phyloP scores from a whole-genome alignment of 2,888 invertebrate species.

The Aromia moschata region DNA sequence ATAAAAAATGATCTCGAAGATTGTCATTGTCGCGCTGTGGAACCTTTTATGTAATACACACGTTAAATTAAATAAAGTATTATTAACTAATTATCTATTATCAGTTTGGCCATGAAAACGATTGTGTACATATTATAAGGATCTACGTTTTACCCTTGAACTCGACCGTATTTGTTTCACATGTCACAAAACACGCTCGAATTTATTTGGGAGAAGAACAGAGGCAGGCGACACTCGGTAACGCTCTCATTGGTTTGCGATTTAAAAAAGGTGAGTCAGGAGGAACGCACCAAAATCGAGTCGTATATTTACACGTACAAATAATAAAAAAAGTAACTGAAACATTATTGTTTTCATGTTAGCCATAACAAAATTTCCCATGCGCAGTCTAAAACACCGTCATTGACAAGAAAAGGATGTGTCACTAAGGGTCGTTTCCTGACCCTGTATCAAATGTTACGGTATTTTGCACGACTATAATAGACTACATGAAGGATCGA shows the following conservation, averaged over 20 bases:
- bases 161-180: constrained; percentile 31
- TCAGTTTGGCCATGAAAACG: constrained; percentile 60
- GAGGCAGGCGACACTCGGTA: constrained; percentile 7
- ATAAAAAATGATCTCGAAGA: constrained; percentile 24
- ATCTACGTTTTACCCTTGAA: constrained; percentile 49
- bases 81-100: constrained; percentile 59
- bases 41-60: constrained; percentile 26
- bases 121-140: constrained; percentile 46
- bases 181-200: constrained; percentile 22
- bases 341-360: no score
- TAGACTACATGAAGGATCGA: no score
- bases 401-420: no score
- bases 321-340: no score
- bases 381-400: no score
- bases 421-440: no score
- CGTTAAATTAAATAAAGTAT: constrained; percentile 39
- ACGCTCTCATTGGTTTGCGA: not conserved
- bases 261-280: no score
- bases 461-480: no score
- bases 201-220: constrained; percentile 11
- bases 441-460: no score
- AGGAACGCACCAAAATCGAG: no score
- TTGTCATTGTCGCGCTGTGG: constrained; percentile 25
- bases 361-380: no score
- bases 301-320: no score